Evolutionary conservation across 1,140 invertebrate species (phyloP).

Genomic region (Zaprionus camerounensis): DNA sequence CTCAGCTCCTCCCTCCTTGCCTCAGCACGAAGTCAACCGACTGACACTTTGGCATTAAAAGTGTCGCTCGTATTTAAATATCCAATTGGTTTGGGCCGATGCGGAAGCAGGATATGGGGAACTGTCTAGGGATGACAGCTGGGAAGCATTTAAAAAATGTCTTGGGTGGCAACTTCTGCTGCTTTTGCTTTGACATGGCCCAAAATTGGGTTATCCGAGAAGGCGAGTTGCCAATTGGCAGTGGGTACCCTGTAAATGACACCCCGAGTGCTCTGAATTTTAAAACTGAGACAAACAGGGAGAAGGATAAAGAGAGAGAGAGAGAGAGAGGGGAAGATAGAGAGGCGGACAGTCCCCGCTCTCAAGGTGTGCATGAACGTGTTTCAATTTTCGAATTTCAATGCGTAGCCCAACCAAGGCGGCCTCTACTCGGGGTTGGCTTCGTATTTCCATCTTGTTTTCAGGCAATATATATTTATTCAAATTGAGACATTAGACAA

Average conservation of each 20-base stretch:
- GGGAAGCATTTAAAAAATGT: constrained; percentile 79
- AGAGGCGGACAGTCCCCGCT: not conserved
- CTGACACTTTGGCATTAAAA: constrained; percentile 68
- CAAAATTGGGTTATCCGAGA: constrained; percentile 66
- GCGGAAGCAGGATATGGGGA: constrained; percentile 11
- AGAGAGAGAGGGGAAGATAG: not conserved
- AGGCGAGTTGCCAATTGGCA: constrained; percentile 58
- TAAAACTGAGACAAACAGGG: constrained; percentile 49
- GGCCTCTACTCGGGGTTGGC: not conserved
- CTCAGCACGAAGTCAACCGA: not conserved
- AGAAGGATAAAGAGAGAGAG: not conserved
- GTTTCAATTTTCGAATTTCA: constrained; percentile 55
- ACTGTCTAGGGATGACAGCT: constrained; percentile 20
- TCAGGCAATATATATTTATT: constrained; percentile 70
- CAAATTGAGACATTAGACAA: constrained; percentile 84
- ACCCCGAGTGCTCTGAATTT: constrained; percentile 76
- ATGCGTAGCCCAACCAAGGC: constrained; percentile 2
- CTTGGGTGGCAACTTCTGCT: constrained; percentile 16
- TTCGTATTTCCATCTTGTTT: constrained; percentile 47
- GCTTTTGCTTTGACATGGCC: constrained; percentile 11
- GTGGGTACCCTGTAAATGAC: constrained; percentile 63
- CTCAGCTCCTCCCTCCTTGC: not conserved
- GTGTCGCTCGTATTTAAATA: constrained; percentile 78
- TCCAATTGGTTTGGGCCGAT: constrained; percentile 56
- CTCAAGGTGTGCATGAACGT: constrained; percentile 48